phyloP scores from a whole-genome alignment of 2,797 vertebrate species.

The Chloroceryle amazona region DNA sequence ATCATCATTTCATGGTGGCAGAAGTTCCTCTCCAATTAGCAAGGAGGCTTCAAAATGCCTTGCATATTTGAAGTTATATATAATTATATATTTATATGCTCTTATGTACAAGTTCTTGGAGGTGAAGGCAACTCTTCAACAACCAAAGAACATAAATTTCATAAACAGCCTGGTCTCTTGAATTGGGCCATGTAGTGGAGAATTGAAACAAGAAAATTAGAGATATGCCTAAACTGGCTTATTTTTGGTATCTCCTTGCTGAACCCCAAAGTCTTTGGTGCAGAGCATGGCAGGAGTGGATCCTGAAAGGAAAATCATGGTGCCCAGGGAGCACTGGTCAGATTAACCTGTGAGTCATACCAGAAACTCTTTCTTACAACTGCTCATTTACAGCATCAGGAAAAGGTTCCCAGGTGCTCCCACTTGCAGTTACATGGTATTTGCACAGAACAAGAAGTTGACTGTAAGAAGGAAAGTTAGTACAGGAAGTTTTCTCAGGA shows the following conservation, averaged over 20 bases:
- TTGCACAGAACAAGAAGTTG: neutral
- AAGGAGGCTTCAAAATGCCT: constrained; percentile 31
- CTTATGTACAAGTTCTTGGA: neutral
- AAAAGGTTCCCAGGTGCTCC: neutral
- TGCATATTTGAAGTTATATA: constrained; percentile 1
- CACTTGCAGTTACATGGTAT: neutral
- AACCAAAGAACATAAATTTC: neutral
- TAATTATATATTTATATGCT: constrained; percentile 31
- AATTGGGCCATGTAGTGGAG: rapidly evolving
- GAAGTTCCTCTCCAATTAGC: constrained; percentile 14
- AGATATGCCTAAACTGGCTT: neutral
- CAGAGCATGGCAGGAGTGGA: neutral
- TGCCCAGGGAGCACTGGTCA: neutral
- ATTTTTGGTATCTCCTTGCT: neutral
- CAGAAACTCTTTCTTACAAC: neutral
- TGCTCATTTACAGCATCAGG: neutral
- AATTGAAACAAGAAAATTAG: neutral
- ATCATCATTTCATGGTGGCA: neutral
- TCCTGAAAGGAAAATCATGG: neutral
- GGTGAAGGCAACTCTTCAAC: neutral
- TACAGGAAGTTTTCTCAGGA: neutral
- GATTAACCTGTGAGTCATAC: neutral
- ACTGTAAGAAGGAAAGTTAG: neutral
- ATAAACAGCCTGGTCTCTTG: neutral
- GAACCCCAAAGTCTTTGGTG: neutral